These are phyloP conservation scores for Drosophila incognita DNA, from an alignment of 2,888 invertebrate species.

Conservation along the genomic window DNA sequence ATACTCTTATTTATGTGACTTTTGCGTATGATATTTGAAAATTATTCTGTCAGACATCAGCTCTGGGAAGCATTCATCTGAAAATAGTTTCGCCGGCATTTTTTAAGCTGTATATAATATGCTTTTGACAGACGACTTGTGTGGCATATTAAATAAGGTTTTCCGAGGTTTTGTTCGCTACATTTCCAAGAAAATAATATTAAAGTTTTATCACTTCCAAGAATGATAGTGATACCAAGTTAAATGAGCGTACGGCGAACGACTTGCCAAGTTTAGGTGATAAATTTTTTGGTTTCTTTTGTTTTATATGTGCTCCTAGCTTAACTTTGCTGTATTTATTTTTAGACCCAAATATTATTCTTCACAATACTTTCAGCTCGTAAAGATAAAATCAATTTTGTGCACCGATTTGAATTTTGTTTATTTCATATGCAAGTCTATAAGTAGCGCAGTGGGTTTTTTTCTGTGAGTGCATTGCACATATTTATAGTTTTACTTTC, in stretches of 20 bases:
- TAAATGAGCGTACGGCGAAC: not conserved
- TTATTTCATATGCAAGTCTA: not conserved
- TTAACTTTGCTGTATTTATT: not conserved
- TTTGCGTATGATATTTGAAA: conserved; percentile 21
- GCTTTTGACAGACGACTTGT: conserved; percentile 2
- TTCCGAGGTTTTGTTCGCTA: not conserved
- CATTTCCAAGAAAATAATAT: not conserved
- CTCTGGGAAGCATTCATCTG: not conserved
- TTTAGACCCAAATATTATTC: not conserved
- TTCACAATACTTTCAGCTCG: not conserved
- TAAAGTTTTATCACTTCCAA: conserved; percentile 1
- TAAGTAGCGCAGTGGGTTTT: not conserved
- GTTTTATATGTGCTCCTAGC: not conserved
- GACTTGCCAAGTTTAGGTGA: not conserved
- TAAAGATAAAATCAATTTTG: not conserved
- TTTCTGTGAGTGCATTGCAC: not conserved
- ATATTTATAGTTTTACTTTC: not conserved
- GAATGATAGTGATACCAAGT: not conserved
- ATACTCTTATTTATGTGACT: conserved; percentile 32
- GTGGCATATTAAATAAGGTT: conserved; percentile 27
- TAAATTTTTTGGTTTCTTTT: not conserved
- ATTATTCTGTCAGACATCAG: conserved; percentile 1
- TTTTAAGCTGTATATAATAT: not conserved
- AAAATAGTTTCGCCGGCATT: not conserved
- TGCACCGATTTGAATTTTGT: not conserved